These are phyloP conservation scores for Phrynocephalus guinanensis DNA, from an alignment of 2,797 vertebrate species.

Conservation along the genomic window DNA sequence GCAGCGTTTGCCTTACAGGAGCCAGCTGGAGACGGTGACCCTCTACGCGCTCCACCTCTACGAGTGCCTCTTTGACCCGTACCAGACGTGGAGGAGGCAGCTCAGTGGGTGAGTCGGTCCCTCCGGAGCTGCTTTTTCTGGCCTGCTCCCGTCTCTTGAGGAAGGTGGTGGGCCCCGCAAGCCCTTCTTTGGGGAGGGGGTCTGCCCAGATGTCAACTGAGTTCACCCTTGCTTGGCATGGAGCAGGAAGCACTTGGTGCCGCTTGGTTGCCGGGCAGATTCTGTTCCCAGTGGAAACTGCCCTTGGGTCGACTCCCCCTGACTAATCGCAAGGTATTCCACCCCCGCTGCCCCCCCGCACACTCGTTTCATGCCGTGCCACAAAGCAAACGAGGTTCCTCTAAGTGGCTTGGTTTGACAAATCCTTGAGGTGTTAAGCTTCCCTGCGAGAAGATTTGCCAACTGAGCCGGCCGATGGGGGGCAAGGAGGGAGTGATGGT, in stretches of 20 bases:
- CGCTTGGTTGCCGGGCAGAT: neutral
- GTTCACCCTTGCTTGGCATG: neutral
- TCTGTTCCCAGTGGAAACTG: neutral
- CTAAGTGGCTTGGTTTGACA: neutral
- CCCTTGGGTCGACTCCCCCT: neutral
- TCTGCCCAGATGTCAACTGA: neutral
- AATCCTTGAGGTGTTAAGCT: neutral
- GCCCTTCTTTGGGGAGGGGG: too few species aligned
- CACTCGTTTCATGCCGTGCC: neutral
- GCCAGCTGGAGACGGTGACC: slow-evolving; percentile 80
- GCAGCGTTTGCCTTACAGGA: slow-evolving; percentile 39
- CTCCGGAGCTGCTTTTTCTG: neutral
- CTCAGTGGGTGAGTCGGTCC: slow-evolving; percentile 86
- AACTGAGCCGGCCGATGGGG: too few species aligned
- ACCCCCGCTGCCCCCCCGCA: too few species aligned
- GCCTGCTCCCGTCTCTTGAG: fast-evolving
- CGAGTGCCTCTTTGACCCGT: slow-evolving; percentile 94
- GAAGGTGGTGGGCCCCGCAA: fast-evolving
- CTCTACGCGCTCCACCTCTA: slow-evolving; percentile 89
- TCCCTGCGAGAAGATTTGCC: too few species aligned
- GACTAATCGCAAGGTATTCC: neutral
- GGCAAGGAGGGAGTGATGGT: too few species aligned
- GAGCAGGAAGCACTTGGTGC: neutral
- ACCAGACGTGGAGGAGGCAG: slow-evolving; percentile 93
- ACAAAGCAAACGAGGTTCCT: neutral